These are phyloP conservation scores for Drosophila suboccidentalis DNA, from an alignment of 2,888 invertebrate species.

Conservation along the genomic window DNA sequence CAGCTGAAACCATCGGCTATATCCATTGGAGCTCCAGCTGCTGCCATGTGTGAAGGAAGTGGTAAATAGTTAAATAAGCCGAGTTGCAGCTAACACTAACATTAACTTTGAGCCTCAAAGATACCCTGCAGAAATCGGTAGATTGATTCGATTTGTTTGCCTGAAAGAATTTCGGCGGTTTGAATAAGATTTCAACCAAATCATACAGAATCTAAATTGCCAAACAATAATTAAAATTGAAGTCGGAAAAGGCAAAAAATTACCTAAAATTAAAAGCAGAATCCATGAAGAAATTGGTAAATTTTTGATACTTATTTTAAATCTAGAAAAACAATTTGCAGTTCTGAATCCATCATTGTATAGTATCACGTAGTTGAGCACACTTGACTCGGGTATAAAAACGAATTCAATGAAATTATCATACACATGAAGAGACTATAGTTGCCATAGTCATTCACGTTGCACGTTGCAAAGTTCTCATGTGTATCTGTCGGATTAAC, in stretches of 20 bases:
- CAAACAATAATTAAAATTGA: too few relatives aligned
- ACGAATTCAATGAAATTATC: slow-evolving; percentile 73
- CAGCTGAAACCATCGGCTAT: slow-evolving; percentile 75
- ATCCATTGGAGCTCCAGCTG: slow-evolving; percentile 47
- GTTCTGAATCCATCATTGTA: background rate
- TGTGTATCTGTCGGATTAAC: slow-evolving; percentile 78
- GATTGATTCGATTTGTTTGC: background rate
- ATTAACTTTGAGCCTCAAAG: background rate
- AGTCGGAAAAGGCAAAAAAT: too few relatives aligned
- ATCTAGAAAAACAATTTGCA: background rate
- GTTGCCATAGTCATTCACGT: slow-evolving; percentile 39
- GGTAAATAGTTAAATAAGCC: slow-evolving; percentile 80
- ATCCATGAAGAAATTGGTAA: too few relatives aligned
- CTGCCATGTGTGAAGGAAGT: slow-evolving; percentile 71
- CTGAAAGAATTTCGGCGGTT: background rate
- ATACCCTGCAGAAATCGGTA: slow-evolving; percentile 39
- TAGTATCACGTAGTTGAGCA: too few relatives aligned
- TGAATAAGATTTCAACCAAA: background rate
- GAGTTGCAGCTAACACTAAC: slow-evolving; percentile 16
- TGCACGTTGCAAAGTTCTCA: slow-evolving; percentile 48
- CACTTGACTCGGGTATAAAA: slow-evolving; percentile 43
- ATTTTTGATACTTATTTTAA: too few relatives aligned
- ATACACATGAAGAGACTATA: slow-evolving; percentile 42
- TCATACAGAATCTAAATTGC: too few relatives aligned
- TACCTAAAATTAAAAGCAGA: too few relatives aligned